Evolutionary conservation across 92 coral and sea anemone genomes (phyloP).

Genomic region (Nematostella vectensis): DNA sequence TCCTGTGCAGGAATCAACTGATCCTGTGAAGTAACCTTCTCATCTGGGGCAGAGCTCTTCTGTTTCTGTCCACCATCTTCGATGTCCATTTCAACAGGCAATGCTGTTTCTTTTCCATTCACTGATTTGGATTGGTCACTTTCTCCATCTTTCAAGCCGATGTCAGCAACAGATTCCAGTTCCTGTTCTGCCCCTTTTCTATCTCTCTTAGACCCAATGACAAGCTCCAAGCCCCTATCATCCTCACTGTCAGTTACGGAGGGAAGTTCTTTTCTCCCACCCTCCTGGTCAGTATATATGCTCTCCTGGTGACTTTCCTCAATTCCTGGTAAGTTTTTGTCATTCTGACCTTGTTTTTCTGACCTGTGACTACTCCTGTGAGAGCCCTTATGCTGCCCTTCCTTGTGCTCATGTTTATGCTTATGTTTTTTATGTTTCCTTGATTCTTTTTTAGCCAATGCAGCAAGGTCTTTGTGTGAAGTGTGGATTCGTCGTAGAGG

Average conservation of each 20-base stretch:
- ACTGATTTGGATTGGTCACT: too few species aligned
- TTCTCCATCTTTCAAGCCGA: too few species aligned
- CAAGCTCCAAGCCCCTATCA: conserved; percentile 4
- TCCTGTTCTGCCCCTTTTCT: conserved; percentile 6
- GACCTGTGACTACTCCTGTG: too few species aligned
- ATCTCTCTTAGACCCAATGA: too few species aligned
- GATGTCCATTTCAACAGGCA: too few species aligned
- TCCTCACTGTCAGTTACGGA: not conserved
- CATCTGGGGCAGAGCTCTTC: too few species aligned
- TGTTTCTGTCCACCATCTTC: too few species aligned
- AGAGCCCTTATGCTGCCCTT: not conserved
- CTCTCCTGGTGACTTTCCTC: not conserved
- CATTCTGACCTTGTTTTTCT: too few species aligned
- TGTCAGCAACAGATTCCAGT: too few species aligned
- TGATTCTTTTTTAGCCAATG: conserved; percentile 22
- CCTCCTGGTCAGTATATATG: not conserved
- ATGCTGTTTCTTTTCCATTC: too few species aligned
- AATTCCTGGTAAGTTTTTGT: not conserved
- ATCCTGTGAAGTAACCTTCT: too few species aligned
- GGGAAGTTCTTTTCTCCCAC: not conserved
- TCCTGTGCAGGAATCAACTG: too few species aligned
- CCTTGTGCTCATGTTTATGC: conserved; percentile 26
- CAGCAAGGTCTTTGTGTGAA: conserved; percentile 13
- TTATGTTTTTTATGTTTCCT: conserved; percentile 18
- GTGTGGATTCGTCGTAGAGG: conserved; percentile 47